Base-by-base conservation (phyloP, 35 echinoderm and acorn worm genomes). In the Lytechinus variegatus region DNA sequence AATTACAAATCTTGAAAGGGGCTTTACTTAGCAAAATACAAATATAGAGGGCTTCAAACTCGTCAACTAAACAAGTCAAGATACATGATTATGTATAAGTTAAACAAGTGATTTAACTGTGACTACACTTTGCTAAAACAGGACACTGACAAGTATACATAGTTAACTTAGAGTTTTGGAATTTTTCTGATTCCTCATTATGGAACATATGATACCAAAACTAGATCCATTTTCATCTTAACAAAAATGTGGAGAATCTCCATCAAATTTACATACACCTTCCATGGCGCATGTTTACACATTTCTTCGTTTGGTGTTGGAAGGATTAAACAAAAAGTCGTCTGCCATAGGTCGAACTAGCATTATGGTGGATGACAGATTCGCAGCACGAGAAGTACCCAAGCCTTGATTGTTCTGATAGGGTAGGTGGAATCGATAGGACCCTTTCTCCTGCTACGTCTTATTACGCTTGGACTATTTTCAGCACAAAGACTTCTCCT, bases 401-500 rank as follows among this genome's bases (percentile, higher is more conserved):
- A 24, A 16, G 12, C 19, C 12, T 79, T 79, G 66, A 79, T 79
- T 79, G 66, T 79, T 79, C 66, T 79, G 66, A 79, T 79, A n/a
- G 66, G 66, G 66, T 79, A 19, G 66, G 66, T 79, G 66, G 66
- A 79, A 79, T 79, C 66, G 66, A 79, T 79, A 79, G 66, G 66
- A 79, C 66, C 66, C 19, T 79, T 79, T 79, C 66, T 79, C 66
- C 66, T 79, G 14, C 66, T 79, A 79, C 16, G 66, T 79, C 66
- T 79, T 79, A 79, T 79, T 79, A 79, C 21, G 66, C 66, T 79
- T 79, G 14, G 66, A 79, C 66, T 79, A 79, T 79, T 79, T 79
- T 79, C 16, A 16, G 66, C 16, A 19, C 66, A 79, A 79, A 79
- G 66, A n/a, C 66, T 79, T 79, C 66, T 79, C 66, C 66, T 79